Evolutionary conservation across 2,888 invertebrate genomes (phyloP), one percentile per base, ranked within the genome.

Genomic region (Rhagium mordax): DNA sequence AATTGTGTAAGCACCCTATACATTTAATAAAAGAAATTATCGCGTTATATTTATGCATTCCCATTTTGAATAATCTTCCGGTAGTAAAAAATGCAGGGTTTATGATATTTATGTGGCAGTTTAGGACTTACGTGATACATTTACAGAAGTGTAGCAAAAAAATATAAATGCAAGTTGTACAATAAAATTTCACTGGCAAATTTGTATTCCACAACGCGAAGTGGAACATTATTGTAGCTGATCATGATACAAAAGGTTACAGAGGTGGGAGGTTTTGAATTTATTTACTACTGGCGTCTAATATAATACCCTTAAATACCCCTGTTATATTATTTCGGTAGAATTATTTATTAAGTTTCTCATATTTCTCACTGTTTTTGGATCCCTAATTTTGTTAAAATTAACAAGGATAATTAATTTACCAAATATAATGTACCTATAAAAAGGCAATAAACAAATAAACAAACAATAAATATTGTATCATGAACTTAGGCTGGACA

Each of bases 111-210:
- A 64, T 64, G 24, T 55, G 53, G 51, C 55, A 21, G 33, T 41
- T 66, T 33, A 53, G n/a, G 33, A 33, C 53, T 55, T 66, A 66
- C 65, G 65, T 66, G 65, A 66, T 66, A 33, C 65, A 66, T 66
- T 66, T 53, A 41, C 65, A n/a, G 20, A 66, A 33, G 20, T 53
- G 18, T 48, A 53, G 55, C 29, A 66, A 66, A 66, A n/a, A 65
- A 66, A 66, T 33, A 53, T 55, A 18, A 53, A 55, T 53, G 53
- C 49, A 51, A 21, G 53, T 33, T 53, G 53, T 18, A 55, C 65
- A 66, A 33, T 66, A 66, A 66, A 66, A 66, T 41, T 29, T 21
- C 65, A 51, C 8, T 33, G 55, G 65, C 15, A 15, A 53, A 66
- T 66, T 66, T 53, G 65, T 66, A 66, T 66, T 18, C 65, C 21